Evolutionary conservation across 2,797 vertebrate genomes (phyloP).

Genomic region (Alcedo quadribrachys): DNA sequence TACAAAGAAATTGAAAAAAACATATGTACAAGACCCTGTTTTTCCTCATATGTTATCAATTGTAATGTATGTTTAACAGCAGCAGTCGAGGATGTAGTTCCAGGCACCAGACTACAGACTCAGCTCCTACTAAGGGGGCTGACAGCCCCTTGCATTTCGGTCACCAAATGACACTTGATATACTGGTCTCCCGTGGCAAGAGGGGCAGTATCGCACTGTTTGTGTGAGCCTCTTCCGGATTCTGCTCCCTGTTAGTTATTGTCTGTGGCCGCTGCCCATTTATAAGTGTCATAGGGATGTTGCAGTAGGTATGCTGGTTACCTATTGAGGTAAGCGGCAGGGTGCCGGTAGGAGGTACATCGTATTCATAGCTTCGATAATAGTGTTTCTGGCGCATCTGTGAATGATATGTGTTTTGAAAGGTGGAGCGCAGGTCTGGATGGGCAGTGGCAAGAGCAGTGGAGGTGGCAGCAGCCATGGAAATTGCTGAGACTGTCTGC

Average conservation of each 20-base stretch:
- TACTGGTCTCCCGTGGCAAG: slow-evolving; percentile 98
- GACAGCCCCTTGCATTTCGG: slow-evolving; percentile 74
- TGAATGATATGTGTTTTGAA: slow-evolving; percentile 97
- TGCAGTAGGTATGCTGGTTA: slow-evolving; percentile 99
- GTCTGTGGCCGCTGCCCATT: slow-evolving; percentile 95
- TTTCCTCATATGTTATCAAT: slow-evolving; percentile 88
- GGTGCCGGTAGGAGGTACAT: slow-evolving; percentile 92
- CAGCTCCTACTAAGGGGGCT: slow-evolving; percentile 71
- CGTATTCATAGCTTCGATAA: slow-evolving; percentile 97
- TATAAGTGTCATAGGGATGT: slow-evolving; percentile 99
- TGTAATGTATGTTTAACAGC: slow-evolving; percentile 84
- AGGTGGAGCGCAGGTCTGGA: slow-evolving; percentile 95
- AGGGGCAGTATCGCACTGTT: slow-evolving; percentile 98
- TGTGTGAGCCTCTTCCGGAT: slow-evolving; percentile 94
- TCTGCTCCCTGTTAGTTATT: slow-evolving; percentile 94
- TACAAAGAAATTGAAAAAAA: slow-evolving; percentile 97
- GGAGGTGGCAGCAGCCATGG: slow-evolving; percentile 96
- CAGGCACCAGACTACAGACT: slow-evolving; percentile 84
- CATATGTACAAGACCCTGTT: slow-evolving; percentile 99
- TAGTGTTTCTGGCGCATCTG: slow-evolving; percentile 99
- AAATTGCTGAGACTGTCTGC: slow-evolving; percentile 97
- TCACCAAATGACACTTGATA: slow-evolving; percentile 99
- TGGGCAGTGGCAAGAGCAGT: slow-evolving; percentile 97
- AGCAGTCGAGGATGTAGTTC: slow-evolving; percentile 85
- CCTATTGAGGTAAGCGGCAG: slow-evolving; percentile 95